Percentiles rank a stretch among this genome's conserved stretches.
Conservation (phyloP, 2,797 vertebrate species). For the Chelon labrosus region DNA sequence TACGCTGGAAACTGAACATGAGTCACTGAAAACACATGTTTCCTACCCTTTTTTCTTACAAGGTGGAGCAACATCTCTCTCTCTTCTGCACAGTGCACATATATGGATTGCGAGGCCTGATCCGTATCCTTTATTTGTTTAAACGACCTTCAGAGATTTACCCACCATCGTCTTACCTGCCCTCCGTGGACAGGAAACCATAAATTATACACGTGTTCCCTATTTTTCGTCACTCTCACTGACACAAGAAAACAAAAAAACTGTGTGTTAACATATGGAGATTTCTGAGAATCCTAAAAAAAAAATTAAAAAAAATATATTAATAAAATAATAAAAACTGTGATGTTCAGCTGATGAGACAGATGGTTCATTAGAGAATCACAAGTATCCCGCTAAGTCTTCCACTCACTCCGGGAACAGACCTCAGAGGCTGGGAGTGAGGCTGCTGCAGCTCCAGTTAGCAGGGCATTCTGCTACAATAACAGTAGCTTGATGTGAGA, state of each 20-base stretch:
- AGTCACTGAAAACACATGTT: background rate
- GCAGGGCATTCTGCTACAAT: slow-evolving; percentile 10
- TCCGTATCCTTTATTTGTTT: background rate
- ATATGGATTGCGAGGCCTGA: background rate
- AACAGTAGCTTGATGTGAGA: slow-evolving; percentile 28
- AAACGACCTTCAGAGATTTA: background rate
- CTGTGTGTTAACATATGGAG: slow-evolving; percentile 67
- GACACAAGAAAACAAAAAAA: slow-evolving; percentile 34
- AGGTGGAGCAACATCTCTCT: background rate
- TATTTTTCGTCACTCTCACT: slow-evolving; percentile 34
- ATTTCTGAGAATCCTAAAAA: slow-evolving; percentile 52
- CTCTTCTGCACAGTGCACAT: background rate
- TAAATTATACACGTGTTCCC: slow-evolving; percentile 3
- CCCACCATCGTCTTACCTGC: background rate
- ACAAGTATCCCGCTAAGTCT: slow-evolving; percentile 72
- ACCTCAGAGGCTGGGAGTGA: slow-evolving; percentile 35
- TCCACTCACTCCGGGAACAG: slow-evolving; percentile 58
- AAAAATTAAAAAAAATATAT: slow-evolving; percentile 33
- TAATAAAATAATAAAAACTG: slow-evolving; percentile 16
- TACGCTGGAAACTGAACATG: background rate
- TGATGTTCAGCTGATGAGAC: slow-evolving; percentile 71
- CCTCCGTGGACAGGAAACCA: background rate
- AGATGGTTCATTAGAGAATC: slow-evolving; percentile 83
- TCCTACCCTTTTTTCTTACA: no score
- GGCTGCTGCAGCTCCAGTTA: slow-evolving; percentile 38